Evolutionary conservation across 2,797 vertebrate genomes (phyloP), one percentile per base, ranked within the genome.

Genomic region (Cynodonichthys magdalenae): DNA sequence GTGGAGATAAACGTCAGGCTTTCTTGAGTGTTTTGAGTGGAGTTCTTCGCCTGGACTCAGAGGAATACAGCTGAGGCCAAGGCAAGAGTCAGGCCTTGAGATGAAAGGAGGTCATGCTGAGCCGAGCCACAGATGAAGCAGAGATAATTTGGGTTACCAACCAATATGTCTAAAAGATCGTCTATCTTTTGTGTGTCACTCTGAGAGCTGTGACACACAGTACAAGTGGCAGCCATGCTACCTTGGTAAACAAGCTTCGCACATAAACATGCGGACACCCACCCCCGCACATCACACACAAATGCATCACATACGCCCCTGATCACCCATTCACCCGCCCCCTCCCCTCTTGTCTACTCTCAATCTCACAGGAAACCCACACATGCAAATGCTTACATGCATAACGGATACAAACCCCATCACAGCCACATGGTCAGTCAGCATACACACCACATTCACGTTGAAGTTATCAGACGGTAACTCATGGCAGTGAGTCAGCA

Each of bases 291-390:
- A 12, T 66, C 72, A 57, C 74, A 64, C 63, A 60, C 67, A 63
- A 58, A 61, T 59, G 36, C 29, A 39, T 39, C 36, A 74, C 53
- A 15, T 48, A 18, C 54, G 59, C 69, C 69, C 68, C 53, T 36
- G 34, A 36, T 36, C 64, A 75, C 58, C 57, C 53, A 39, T 8
- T 8, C 29, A n/a, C n/a, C n/a, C n/a, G n/a, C 68, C 69, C 69
- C 63, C 18, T 69, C 50, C 78, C 61, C 82, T 28, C 50, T 55
- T 53, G 74, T 71, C 9, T 53, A 62, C 64, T 67, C 67, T 81
- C 44, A 63, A 54, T 77, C 74, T 75, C 79, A 87, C 84, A 89
- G 86, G 87, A 91, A 90, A 84, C 80, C 80, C 82, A 87, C 87
- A 85, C 76, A 68, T 82, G 71, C 83, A 77, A 89, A 86, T 70